Evolutionary conservation across 1,140 invertebrate species (phyloP).

Genomic region (Anagrus nilaparvatae): DNA sequence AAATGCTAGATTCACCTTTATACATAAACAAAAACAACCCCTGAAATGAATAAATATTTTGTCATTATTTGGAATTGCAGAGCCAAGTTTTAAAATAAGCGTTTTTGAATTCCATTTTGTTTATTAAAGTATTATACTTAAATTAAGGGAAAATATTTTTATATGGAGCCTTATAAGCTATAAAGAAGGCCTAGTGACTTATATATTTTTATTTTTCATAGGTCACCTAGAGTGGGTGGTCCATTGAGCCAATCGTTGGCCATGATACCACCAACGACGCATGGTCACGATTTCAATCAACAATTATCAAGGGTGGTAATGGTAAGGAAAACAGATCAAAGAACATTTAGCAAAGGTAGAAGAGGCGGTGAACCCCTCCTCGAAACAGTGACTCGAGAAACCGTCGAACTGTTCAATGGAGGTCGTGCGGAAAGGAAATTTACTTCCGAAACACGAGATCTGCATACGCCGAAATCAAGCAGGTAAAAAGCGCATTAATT

Average conservation of each 20-base stretch:
- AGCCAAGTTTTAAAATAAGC: too few species aligned
- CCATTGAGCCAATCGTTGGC: conserved; percentile 38
- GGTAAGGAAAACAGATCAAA: conserved; percentile 53
- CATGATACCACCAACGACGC: conserved; percentile 44
- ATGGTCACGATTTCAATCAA: conserved; percentile 48
- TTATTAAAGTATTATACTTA: too few species aligned
- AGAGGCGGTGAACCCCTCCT: conserved; percentile 39
- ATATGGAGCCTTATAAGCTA: too few species aligned
- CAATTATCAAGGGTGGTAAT: conserved; percentile 49
- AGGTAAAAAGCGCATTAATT: conserved; percentile 30
- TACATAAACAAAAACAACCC: too few species aligned
- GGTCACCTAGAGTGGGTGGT: conserved; percentile 40
- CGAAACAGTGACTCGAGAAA: conserved; percentile 50
- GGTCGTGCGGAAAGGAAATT: conserved; percentile 47
- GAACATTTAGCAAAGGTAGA: conserved; percentile 43
- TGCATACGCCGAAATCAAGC: conserved; percentile 39
- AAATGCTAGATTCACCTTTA: too few species aligned
- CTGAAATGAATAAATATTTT: too few species aligned
- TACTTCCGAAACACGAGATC: conserved; percentile 47
- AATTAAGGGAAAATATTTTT: too few species aligned
- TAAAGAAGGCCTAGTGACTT: too few species aligned
- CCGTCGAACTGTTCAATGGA: conserved; percentile 49
- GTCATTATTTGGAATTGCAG: too few species aligned
- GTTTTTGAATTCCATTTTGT: too few species aligned
- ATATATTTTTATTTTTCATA: too few species aligned